Percentiles rank a stretch among this genome's conserved stretches.
Conservation (phyloP, 2,113 vertebrate genomes). For the Indicator maculatus region DNA sequence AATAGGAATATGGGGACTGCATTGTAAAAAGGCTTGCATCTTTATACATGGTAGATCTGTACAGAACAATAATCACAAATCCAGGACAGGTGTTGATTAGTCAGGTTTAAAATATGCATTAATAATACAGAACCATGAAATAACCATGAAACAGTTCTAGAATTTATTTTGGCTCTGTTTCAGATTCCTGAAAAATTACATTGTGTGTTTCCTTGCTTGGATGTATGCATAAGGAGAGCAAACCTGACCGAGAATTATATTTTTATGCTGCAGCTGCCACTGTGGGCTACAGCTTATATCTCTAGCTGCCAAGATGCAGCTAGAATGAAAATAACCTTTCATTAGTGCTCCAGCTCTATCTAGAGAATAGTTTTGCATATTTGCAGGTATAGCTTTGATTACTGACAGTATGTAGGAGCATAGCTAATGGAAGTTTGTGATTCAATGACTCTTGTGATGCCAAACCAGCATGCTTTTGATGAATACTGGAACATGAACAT, state of each 20-base stretch:
- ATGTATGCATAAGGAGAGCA: background rate
- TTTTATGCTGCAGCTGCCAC: background rate
- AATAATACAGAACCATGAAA: background rate
- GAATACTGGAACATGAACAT: background rate
- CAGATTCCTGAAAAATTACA: background rate
- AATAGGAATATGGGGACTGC: no score
- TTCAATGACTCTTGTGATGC: background rate
- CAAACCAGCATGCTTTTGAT: background rate
- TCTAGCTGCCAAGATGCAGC: background rate
- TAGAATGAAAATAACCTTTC: background rate
- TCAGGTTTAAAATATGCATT: background rate
- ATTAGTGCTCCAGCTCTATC: background rate
- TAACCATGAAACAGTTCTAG: background rate
- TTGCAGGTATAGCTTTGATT: background rate
- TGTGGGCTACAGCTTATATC: background rate
- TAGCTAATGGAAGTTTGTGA: background rate
- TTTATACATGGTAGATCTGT: background rate
- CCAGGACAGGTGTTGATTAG: background rate
- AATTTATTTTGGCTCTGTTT: background rate
- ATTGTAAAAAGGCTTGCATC: background rate
- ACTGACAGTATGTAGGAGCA: background rate
- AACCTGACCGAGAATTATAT: background rate
- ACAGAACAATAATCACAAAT: background rate
- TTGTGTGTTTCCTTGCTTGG: background rate
- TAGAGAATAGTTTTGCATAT: background rate